Conservation (phyloP, 2,113 vertebrate species). For the Carlito syrichta region DNA sequence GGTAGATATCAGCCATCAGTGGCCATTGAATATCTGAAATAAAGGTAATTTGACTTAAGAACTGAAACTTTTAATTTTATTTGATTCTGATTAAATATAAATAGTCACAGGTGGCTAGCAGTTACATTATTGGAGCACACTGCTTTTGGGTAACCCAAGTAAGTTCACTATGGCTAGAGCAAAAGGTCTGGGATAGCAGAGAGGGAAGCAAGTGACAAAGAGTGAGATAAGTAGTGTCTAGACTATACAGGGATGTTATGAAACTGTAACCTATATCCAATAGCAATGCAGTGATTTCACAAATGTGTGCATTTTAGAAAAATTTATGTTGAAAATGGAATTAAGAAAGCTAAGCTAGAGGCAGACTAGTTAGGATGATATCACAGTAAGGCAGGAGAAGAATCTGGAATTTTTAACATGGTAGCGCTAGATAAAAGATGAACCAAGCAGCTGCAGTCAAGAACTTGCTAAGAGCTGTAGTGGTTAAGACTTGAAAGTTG, state of each 20-base stretch:
- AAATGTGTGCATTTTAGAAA: not conserved
- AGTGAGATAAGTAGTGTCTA: not conserved
- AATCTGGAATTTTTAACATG: not conserved
- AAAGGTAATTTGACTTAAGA: not conserved
- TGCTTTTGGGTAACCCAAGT: not conserved
- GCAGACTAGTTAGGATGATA: not conserved
- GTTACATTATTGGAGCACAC: not conserved
- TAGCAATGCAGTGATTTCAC: not conserved
- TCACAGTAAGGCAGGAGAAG: not conserved
- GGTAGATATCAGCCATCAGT: not conserved
- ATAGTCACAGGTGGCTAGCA: not conserved
- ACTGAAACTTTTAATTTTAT: not conserved
- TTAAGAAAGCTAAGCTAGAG: not conserved
- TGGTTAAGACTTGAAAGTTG: not conserved
- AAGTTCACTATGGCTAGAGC: not conserved
- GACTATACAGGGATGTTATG: fast-evolving
- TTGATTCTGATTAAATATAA: not conserved
- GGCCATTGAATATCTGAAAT: not conserved
- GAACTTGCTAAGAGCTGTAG: not conserved
- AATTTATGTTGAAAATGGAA: not conserved
- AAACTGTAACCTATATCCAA: not conserved
- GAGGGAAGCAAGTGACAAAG: not conserved
- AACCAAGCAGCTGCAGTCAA: not conserved
- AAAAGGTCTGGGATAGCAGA: not conserved
- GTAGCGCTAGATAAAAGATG: not conserved